Conservation (phyloP, 2,113 vertebrate species). For the Myiozetetes cayanensis region DNA sequence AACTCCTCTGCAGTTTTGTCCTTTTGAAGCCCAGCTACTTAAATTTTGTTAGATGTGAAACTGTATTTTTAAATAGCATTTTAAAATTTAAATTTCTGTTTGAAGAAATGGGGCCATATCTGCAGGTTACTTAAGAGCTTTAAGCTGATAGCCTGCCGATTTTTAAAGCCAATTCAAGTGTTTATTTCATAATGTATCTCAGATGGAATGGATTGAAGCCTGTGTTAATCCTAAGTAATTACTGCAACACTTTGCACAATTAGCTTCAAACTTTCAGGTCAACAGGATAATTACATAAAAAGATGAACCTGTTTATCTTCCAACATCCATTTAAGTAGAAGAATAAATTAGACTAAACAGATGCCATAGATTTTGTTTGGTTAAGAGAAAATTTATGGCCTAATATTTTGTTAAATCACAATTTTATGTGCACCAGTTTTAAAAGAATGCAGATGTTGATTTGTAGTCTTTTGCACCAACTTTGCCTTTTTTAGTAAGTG, state of each 20-base stretch:
- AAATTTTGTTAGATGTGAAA: not conserved
- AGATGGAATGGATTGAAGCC: not conserved
- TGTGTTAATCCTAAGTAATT: slow-evolving; percentile 21
- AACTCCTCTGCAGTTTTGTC: not conserved
- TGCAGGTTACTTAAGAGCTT: not conserved
- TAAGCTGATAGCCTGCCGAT: not conserved
- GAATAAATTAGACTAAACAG: slow-evolving; percentile 12
- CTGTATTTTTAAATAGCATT: not conserved
- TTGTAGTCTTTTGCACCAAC: not conserved
- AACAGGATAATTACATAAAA: slow-evolving; percentile 21
- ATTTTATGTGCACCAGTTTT: not conserved
- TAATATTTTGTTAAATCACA: not conserved
- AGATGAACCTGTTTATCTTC: not conserved
- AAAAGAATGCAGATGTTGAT: not conserved
- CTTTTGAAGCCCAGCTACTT: not conserved
- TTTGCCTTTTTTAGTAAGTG: not conserved
- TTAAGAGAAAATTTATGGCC: not conserved
- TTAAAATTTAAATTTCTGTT: not conserved
- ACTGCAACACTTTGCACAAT: not conserved
- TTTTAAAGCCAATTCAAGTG: not conserved
- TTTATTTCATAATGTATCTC: not conserved
- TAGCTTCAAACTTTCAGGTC: slow-evolving; percentile 14
- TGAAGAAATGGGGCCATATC: not conserved
- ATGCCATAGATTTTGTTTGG: not conserved
- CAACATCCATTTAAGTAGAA: not conserved